Evolutionary conservation across 2,113 vertebrate genomes (phyloP).

Genomic region (Salminus brasiliensis): DNA sequence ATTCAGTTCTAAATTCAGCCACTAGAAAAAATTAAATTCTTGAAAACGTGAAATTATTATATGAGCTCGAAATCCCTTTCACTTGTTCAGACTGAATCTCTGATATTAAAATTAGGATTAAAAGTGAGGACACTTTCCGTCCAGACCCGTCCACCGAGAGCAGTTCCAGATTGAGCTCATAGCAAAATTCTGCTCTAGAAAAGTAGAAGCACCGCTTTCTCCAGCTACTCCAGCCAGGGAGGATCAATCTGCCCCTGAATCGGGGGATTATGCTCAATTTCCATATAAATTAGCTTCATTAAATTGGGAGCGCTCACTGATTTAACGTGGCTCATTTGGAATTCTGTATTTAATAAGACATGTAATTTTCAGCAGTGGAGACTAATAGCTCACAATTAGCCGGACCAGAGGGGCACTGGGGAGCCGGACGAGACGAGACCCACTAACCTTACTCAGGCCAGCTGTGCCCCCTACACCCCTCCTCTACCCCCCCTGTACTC

Average conservation of each 20-base stretch:
- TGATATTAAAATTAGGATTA: neutral
- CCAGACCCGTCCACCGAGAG: neutral
- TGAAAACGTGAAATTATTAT: too few species aligned
- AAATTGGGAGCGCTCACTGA: conserved; percentile 78
- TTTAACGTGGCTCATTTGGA: conserved; percentile 81
- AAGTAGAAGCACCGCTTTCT: conserved; percentile 39
- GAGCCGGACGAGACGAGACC: conserved; percentile 24
- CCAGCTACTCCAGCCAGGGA: conserved; percentile 65
- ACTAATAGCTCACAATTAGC: conserved; percentile 81
- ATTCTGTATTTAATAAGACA: conserved; percentile 84
- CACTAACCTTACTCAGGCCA: conserved; percentile 10
- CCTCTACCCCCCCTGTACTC: neutral
- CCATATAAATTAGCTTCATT: conserved; percentile 85
- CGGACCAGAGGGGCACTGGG: conserved; percentile 38
- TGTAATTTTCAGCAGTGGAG: conserved; percentile 76
- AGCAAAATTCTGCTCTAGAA: conserved; percentile 19
- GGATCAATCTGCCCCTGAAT: conserved; percentile 73
- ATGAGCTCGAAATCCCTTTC: too few species aligned
- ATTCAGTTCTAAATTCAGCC: too few species aligned
- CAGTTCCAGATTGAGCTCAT: neutral
- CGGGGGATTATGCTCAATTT: conserved; percentile 78
- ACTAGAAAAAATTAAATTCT: too few species aligned
- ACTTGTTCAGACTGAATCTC: neutral
- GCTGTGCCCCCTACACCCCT: conserved; percentile 5
- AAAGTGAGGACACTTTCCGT: neutral